These are phyloP conservation scores for Tortrix viridana DNA, from an alignment of 2,888 invertebrate genomes.

Conservation along the genomic window DNA sequence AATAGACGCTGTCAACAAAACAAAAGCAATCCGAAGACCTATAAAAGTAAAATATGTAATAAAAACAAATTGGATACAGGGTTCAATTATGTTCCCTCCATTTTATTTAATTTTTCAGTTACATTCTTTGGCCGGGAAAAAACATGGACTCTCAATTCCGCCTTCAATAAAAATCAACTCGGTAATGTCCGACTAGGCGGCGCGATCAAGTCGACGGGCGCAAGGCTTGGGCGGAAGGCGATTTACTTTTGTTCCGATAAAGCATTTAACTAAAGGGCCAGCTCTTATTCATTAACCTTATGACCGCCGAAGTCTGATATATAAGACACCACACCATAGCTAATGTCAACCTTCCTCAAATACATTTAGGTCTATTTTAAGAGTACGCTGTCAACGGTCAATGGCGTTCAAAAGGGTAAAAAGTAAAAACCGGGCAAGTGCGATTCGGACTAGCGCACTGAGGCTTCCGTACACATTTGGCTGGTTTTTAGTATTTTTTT, in stretches of 20 bases:
- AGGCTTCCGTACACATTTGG: too few relatives aligned
- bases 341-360: too few relatives aligned
- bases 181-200: slow-evolving; percentile 54
- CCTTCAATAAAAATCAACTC: slow-evolving; percentile 68
- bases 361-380: too few relatives aligned
- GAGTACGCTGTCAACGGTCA: too few relatives aligned
- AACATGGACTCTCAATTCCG: slow-evolving; percentile 55
- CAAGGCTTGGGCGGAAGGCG: slow-evolving; percentile 39
- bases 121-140: slow-evolving; percentile 41
- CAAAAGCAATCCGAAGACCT: slow-evolving; percentile 31
- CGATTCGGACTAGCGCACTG: too few relatives aligned
- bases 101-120: slow-evolving; percentile 38
- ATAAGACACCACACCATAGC: too few relatives aligned
- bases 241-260: slow-evolving; percentile 5
- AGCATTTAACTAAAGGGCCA: too few relatives aligned
- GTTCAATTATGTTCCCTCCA: slow-evolving; percentile 36
- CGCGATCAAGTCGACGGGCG: slow-evolving; percentile 55
- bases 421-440: too few relatives aligned
- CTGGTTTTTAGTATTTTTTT: too few relatives aligned
- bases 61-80: slow-evolving; percentile 37
- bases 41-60: slow-evolving; percentile 36
- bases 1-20: slow-evolving; percentile 13
- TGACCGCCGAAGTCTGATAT: too few relatives aligned
- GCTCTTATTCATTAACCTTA: too few relatives aligned
- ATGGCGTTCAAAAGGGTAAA: too few relatives aligned